Conservation (phyloP, 2,113 vertebrate species). For the Cryptotis parvus region DNA sequence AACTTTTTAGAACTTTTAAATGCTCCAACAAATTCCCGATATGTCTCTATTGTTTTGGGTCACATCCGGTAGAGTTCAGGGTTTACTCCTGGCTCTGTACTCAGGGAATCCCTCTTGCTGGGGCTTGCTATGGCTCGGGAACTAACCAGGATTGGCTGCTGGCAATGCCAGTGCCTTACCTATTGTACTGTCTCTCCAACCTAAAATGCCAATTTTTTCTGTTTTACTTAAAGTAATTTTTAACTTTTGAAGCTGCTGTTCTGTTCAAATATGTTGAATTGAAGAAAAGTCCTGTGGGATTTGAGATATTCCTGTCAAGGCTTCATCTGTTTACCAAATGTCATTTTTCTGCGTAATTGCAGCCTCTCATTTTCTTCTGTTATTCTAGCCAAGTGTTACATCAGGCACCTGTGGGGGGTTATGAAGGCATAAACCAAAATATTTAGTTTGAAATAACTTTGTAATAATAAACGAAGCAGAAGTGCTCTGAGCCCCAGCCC, state of each 20-base stretch:
- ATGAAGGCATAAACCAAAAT: constrained; percentile 31
- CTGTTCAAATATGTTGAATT: background rate
- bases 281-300: background rate
- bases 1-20: too few relatives aligned
- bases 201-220: too few relatives aligned
- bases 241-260: background rate
- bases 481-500: background rate
- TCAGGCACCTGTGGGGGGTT: background rate
- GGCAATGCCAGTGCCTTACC: too few relatives aligned
- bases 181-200: too few relatives aligned
- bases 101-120: too few relatives aligned
- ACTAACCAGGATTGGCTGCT: too few relatives aligned
- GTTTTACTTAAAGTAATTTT: background rate
- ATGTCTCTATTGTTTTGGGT: too few relatives aligned
- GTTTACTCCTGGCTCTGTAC: too few relatives aligned
- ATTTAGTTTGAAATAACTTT: constrained; percentile 58
- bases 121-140: too few relatives aligned
- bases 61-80: too few relatives aligned
- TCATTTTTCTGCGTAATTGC: constrained; percentile 41
- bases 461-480: constrained; percentile 44
- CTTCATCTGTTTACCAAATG: constrained; percentile 9
- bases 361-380: constrained; percentile 35
- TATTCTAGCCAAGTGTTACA: constrained; percentile 6
- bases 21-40: too few relatives aligned
- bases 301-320: background rate